Evolutionary conservation across 2,113 vertebrate genomes (phyloP), one percentile per base, ranked within the genome.

Genomic region (Danio rerio): DNA sequence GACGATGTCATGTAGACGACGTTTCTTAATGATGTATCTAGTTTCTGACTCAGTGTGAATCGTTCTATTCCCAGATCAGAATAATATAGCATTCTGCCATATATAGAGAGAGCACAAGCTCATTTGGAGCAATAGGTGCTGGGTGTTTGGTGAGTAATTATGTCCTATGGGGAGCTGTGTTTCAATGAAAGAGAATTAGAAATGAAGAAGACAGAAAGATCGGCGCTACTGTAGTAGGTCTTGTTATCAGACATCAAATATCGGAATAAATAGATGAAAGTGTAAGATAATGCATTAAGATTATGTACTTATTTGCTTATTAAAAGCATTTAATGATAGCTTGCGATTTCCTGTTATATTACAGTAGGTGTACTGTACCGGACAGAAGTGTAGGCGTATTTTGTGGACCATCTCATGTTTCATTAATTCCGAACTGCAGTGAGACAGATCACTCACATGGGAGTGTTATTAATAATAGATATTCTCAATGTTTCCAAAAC

Each of bases 101-200:
- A 58, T 50, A 50, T 49, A 77, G 63, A 77, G 73, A 78, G 74
- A 58, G 69, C 62, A 62, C 65, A 13, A 77, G 81, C 78, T 81
- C 63, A 83, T 86, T 83, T 86, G 78, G 72, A 45, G 80, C 77
- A 83, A 83, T 80, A 81, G 85, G 78, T 83, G 81, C 50, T 83
- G 80, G 20, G 85, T 84, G 83, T 81, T 90, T 86, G 85, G 81
- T 83, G 69, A 87, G 87, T 90, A 88, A 90, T 89, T 87, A 88
- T 56, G 66, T 89, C 89, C 84, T 86, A 77, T 86, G 88, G 87
- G 89, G 88, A 82, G 78, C 56, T 82, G 66, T 53, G 75, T 87
- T 87, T 77, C 83, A 85, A 90, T 88, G 86, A 88, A 89, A 90
- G 74, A 55, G 87, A 90, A 88, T 88, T 81, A 72, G 84, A 80